phyloP scores from a whole-genome alignment of 2,113 vertebrate species.

The Hassar affinis region DNA sequence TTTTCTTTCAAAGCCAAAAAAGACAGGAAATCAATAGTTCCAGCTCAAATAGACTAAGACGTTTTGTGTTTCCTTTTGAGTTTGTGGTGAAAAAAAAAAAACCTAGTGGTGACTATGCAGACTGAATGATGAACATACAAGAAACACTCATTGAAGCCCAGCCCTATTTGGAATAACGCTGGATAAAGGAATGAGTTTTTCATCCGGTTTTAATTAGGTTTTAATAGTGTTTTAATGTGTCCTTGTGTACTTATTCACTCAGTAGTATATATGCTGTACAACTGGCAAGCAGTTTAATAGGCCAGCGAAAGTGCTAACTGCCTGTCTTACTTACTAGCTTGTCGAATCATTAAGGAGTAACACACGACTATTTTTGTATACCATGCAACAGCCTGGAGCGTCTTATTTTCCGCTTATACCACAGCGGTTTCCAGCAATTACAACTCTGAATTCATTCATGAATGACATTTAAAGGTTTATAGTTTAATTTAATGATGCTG shows the following conservation, averaged over 20 bases:
- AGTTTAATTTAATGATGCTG: neutral
- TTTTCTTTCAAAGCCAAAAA: neutral
- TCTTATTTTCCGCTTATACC: neutral
- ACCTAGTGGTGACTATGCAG: neutral
- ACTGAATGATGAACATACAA: neutral
- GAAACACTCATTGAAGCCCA: neutral
- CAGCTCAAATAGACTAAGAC: neutral
- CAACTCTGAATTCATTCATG: neutral
- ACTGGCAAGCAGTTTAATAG: no score
- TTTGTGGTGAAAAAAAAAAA: no score
- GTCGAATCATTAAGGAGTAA: neutral
- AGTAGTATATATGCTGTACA: neutral
- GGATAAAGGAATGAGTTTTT: neutral
- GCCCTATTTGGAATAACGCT: neutral
- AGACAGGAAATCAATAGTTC: slow-evolving; percentile 13
- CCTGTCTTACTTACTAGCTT: neutral
- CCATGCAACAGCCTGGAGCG: neutral
- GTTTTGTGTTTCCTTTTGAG: neutral
- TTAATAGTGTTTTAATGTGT: neutral
- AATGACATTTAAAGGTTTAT: neutral
- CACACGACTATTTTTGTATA: neutral
- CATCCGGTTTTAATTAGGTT: neutral
- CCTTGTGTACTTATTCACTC: neutral
- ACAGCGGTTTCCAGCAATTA: neutral
- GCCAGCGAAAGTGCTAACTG: no score